These are phyloP conservation scores for Drosophila falleni DNA, from an alignment of 2,888 invertebrate species.

Conservation along the genomic window DNA sequence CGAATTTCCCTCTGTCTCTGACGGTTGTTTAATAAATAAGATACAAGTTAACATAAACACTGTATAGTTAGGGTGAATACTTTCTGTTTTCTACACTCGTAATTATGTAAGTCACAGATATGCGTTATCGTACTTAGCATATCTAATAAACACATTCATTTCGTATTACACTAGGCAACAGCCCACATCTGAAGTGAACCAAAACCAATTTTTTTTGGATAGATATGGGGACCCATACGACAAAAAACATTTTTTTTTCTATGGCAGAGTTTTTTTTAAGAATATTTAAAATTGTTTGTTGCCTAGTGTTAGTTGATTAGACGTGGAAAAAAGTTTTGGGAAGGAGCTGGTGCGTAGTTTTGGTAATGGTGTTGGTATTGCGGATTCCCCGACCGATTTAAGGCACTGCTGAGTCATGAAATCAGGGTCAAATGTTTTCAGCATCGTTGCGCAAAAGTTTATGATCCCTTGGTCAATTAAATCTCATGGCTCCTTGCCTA, in stretches of 20 bases:
- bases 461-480: conserved; percentile 85
- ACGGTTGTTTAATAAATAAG: not conserved
- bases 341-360: not conserved
- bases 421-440: conserved; percentile 84
- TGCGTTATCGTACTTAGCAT: too few relatives aligned
- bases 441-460: conserved; percentile 83
- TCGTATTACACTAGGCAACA: too few relatives aligned
- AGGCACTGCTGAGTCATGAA: conserved; percentile 81
- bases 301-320: not conserved
- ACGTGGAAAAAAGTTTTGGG: conserved; percentile 15
- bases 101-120: conserved; percentile 10
- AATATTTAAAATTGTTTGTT: too few relatives aligned
- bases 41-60: not conserved
- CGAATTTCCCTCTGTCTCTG: not conserved
- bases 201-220: too few relatives aligned
- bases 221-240: too few relatives aligned
- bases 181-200: too few relatives aligned
- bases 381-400: not conserved
- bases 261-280: too few relatives aligned
- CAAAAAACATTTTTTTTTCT: too few relatives aligned
- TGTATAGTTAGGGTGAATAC: not conserved
- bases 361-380: too few relatives aligned
- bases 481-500: conserved; percentile 70
- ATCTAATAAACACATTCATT: too few relatives aligned
- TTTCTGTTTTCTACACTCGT: not conserved